Conservation (phyloP, 1,140 invertebrate species). For the Philotrypesis tridentata region DNA sequence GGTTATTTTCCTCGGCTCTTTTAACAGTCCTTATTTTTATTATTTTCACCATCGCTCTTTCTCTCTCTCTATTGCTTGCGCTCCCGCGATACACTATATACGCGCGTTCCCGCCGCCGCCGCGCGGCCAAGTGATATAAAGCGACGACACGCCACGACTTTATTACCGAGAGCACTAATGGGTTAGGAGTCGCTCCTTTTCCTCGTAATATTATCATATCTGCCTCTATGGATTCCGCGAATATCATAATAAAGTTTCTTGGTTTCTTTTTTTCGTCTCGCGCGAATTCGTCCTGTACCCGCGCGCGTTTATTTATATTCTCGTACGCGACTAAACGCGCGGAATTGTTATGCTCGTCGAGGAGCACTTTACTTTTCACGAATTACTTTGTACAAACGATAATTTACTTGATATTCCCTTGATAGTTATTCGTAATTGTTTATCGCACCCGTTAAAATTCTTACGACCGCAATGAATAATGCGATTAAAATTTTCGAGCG, state of each 20-base stretch:
- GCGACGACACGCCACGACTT: constrained; percentile 55
- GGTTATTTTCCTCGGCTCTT: neutral
- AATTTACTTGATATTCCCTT: too few species aligned
- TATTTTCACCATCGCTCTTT: neutral
- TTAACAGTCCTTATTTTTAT: constrained; percentile 3
- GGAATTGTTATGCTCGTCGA: too few species aligned
- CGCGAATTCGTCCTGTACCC: too few species aligned
- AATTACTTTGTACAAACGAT: too few species aligned
- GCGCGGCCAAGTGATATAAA: constrained; percentile 54
- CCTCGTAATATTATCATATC: constrained; percentile 56
- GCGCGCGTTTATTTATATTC: too few species aligned
- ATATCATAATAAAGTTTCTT: constrained; percentile 29
- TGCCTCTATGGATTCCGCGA: constrained; percentile 43
- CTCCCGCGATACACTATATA: constrained; percentile 15
- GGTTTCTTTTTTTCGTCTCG: constrained; percentile 10
- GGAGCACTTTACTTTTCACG: too few species aligned
- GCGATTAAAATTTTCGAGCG: too few species aligned
- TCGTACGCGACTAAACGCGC: too few species aligned
- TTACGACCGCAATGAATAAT: too few species aligned
- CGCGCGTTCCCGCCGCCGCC: constrained; percentile 35
- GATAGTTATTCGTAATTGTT: too few species aligned
- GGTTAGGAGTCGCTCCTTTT: constrained; percentile 40
- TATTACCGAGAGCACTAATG: constrained; percentile 56
- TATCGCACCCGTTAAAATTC: too few species aligned
- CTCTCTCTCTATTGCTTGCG: too few species aligned